Evolutionary conservation across 2,888 invertebrate genomes (phyloP).

Genomic region (Coleophora deauratella): DNA sequence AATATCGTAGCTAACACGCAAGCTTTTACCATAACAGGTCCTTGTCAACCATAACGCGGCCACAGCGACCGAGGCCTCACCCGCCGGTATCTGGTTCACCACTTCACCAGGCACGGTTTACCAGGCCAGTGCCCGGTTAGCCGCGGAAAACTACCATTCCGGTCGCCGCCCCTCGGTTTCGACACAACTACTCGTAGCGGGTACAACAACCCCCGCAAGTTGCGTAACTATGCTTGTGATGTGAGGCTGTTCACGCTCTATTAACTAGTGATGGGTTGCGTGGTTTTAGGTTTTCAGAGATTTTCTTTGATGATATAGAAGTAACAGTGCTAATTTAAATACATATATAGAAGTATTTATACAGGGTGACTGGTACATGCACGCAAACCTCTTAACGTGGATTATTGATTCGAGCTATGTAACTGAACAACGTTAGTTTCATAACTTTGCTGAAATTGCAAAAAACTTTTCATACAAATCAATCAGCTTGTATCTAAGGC

Average conservation of each 20-base stretch:
- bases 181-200: constrained; percentile 36
- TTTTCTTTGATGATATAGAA: too few relatives aligned
- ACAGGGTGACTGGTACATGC: too few relatives aligned
- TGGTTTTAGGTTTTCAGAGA: too few relatives aligned
- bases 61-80: constrained; percentile 38
- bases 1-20: constrained; percentile 15
- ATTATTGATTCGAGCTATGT: too few relatives aligned
- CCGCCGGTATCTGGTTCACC: constrained; percentile 38
- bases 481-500: too few relatives aligned
- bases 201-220: constrained; percentile 59
- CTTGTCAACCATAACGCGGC: constrained; percentile 71
- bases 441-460: too few relatives aligned
- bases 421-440: too few relatives aligned
- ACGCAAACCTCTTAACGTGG: too few relatives aligned
- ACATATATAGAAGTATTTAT: too few relatives aligned
- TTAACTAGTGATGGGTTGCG: constrained; percentile 23
- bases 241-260: constrained; percentile 39
- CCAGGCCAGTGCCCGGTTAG: constrained; percentile 36
- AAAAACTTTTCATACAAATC: too few relatives aligned
- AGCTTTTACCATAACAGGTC: constrained; percentile 58
- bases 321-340: too few relatives aligned
- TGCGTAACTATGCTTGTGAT: constrained; percentile 59
- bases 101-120: constrained; percentile 13
- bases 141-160: constrained; percentile 71
- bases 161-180: constrained; percentile 64